Conservation (phyloP, 2,888 invertebrate species). For the Ectemnius lituratus region DNA sequence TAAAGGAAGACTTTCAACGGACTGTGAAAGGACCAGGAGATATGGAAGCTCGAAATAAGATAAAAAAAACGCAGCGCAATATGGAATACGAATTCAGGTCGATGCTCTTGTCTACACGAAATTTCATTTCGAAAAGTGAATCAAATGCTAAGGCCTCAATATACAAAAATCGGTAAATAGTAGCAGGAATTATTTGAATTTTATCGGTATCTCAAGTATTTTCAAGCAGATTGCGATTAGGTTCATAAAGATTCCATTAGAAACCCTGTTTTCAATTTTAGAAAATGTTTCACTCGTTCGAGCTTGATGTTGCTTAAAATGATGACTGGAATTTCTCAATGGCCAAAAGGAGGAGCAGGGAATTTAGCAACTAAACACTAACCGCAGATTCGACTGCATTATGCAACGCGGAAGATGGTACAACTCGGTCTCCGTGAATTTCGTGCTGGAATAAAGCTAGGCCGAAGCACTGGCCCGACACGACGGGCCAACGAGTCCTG, state of each 20-base stretch:
- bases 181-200: no score
- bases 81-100: constrained; percentile 7
- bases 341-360: not conserved
- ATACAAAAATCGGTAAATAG: not conserved
- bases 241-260: no score
- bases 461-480: constrained; percentile 21
- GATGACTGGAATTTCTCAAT: no score
- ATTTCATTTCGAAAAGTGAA: not conserved
- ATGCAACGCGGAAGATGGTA: constrained; percentile 49
- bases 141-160: not conserved
- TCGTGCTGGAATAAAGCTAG: constrained; percentile 26
- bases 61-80: not conserved
- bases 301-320: no score
- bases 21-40: not conserved
- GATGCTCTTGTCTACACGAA: not conserved
- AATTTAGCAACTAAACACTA: constrained; percentile 52
- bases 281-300: no score
- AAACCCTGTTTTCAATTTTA: no score
- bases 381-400: constrained; percentile 58
- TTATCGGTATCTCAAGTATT: no score
- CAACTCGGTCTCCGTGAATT: constrained; percentile 27
- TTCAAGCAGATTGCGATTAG: no score
- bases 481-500: constrained; percentile 32
- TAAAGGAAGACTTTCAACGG: not conserved
- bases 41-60: no score